phyloP scores from a whole-genome alignment of 2,888 invertebrate species.

The Tortrix viridana region DNA sequence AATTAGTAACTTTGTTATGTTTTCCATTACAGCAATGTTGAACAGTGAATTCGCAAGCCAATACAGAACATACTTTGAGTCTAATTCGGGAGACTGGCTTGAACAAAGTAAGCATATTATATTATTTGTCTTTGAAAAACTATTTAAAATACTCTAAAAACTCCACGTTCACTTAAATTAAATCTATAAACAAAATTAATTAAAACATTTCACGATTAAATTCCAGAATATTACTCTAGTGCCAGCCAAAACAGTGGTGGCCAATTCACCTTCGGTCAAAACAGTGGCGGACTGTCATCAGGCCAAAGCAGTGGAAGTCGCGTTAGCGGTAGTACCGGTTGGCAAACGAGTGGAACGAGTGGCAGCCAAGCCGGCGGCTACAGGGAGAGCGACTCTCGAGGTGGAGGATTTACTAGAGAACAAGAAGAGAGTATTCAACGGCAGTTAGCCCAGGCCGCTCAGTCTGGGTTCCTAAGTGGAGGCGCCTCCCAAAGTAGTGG shows the following conservation, averaged over 20 bases:
- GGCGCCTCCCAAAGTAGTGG: constrained; percentile 12
- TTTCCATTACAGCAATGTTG: constrained; percentile 60
- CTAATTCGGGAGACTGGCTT: constrained; percentile 25
- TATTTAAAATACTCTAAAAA: no score
- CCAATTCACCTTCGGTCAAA: constrained; percentile 46
- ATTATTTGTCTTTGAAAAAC: no score
- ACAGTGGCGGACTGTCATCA: constrained; percentile 31
- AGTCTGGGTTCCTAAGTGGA: constrained; percentile 40
- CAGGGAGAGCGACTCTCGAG: constrained; percentile 57
- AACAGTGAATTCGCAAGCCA: constrained; percentile 54
- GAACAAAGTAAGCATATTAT: constrained; percentile 52
- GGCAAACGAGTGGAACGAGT: constrained; percentile 45
- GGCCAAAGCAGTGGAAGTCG: constrained; percentile 38
- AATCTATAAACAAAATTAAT: no score
- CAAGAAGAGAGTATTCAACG: constrained; percentile 64
- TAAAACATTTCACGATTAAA: no score
- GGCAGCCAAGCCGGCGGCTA: constrained; percentile 52
- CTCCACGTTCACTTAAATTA: no score
- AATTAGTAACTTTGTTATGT: constrained; percentile 3
- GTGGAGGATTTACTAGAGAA: constrained; percentile 59
- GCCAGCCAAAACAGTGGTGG: constrained; percentile 37
- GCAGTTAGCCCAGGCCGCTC: constrained; percentile 54
- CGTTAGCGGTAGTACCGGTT: constrained; percentile 36
- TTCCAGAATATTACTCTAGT: constrained; percentile 46
- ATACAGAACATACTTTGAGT: constrained; percentile 49